Evolutionary conservation across 2,888 invertebrate species (phyloP), one percentile per base, ranked within the genome.

Genomic region (Oscheius sp.): DNA sequence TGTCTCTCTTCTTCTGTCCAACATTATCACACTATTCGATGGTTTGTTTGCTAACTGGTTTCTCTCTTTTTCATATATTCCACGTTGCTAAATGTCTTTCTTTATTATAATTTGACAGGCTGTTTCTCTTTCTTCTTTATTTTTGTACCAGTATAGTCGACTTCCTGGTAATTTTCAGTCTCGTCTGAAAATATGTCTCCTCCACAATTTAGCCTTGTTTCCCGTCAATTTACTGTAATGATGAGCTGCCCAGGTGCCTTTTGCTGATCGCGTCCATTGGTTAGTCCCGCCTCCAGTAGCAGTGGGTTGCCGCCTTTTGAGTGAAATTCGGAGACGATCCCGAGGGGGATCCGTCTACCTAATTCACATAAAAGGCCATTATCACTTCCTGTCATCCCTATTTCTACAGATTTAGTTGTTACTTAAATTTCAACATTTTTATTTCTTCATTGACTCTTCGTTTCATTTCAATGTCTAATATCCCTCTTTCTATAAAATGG

Each of bases 211-310:
- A 16, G 59, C 5, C 55, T 21, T 21, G 16, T 61, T 61, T 41
- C 21, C 25, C 61, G 12, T n/a, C 43, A 41, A 61, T 61, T 61
- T 61, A 61, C 61, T 61, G 61, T 61, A 61, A 61, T 61, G 43
- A 61, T 61, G 23, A 21, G 41, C 41, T 61, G 45, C n/a, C 21
- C 61, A 61, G 61, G 61, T 61, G 45, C 45, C 25, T 61, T 61
- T 21, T 43, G 18, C 61, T 25, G 21, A 55, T 41, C 43, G 55
- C 61, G 41, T 61, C 45, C 45, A 61, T 43, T 61, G 61, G 61
- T 45, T 45, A 61, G 61, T 41, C 43, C 41, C 61, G 61, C 61
- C 61, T 41, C n/a, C 43, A 58, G 27, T 58, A 58, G 58, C 58
- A 25, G 58, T 58, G 27, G 29, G 58, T 58, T 58, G 25, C 61